Percentiles rank a stretch among this genome's conserved stretches.
Evolutionary conservation across 2,797 vertebrate species (phyloP).

Genomic region (Takifugu rubripes): DNA sequence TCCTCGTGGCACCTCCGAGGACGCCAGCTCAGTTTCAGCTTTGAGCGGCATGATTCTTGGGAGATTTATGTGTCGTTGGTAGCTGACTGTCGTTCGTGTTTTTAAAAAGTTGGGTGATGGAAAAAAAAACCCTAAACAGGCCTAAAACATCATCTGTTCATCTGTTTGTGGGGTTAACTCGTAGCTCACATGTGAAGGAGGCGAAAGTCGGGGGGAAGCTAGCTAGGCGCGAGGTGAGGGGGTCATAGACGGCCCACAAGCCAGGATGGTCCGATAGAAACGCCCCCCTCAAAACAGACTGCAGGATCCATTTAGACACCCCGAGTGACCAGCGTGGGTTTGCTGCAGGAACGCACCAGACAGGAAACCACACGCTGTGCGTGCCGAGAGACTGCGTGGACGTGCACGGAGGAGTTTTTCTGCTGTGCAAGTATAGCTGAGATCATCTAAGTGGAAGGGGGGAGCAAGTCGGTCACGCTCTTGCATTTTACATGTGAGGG

Average conservation of each 20-base stretch:
- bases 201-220: slow-evolving; percentile 25
- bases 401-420: slow-evolving; percentile 63
- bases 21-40: slow-evolving; percentile 59
- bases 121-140: too few species aligned
- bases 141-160: too few species aligned
- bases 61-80: slow-evolving; percentile 68
- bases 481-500: slow-evolving; percentile 8
- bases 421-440: slow-evolving; percentile 69
- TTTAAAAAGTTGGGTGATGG: not conserved
- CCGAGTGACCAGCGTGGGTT: slow-evolving; percentile 62
- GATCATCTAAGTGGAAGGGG: slow-evolving; percentile 59
- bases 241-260: slow-evolving; percentile 58
- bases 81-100: slow-evolving; percentile 46
- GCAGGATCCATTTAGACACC: slow-evolving; percentile 70
- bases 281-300: slow-evolving; percentile 55
- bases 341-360: slow-evolving; percentile 64
- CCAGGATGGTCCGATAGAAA: slow-evolving; percentile 31
- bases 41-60: slow-evolving; percentile 54
- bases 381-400: slow-evolving; percentile 44
- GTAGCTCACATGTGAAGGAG: not conserved
- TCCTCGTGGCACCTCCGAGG: slow-evolving; percentile 47
- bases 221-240: slow-evolving; percentile 66
- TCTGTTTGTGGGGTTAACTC: too few species aligned
- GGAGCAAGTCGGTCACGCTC: slow-evolving; percentile 14
- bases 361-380: slow-evolving; percentile 73